These are phyloP conservation scores for Plecturocebus donacophilus DNA, from an alignment of 2,113 vertebrate genomes.

Conservation along the genomic window DNA sequence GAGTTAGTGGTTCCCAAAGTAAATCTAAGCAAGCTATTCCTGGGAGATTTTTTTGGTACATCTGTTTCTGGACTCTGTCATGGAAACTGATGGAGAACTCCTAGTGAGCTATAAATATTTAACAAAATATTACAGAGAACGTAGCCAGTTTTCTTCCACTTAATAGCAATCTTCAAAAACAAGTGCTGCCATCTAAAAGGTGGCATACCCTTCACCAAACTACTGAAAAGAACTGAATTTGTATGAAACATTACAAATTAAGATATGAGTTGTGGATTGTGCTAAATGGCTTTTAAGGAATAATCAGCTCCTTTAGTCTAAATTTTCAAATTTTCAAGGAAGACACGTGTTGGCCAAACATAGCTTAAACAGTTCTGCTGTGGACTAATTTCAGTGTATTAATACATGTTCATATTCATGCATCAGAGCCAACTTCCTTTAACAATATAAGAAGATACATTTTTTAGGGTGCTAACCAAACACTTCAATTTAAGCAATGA, in stretches of 20 bases:
- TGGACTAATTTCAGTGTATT: conserved; percentile 27
- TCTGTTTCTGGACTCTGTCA: conserved; percentile 34
- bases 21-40: conserved; percentile 47
- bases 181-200: conserved; percentile 73
- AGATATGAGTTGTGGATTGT: conserved; percentile 51
- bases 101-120: conserved; percentile 75
- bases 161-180: conserved; percentile 71
- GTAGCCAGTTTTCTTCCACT: conserved; percentile 42
- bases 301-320: conserved; percentile 74
- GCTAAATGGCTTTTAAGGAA: conserved; percentile 61
- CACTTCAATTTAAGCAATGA: conserved; percentile 61
- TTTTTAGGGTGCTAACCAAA: conserved; percentile 46
- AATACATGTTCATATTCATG: conserved; percentile 67
- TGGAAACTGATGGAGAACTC: conserved; percentile 68
- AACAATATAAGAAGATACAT: conserved; percentile 72
- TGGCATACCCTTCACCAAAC: conserved; percentile 26
- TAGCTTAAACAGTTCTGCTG: conserved; percentile 67
- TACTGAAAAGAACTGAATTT: conserved; percentile 61
- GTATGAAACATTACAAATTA: conserved; percentile 42
- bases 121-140: conserved; percentile 67
- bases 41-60: conserved; percentile 55
- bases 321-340: conserved; percentile 77
- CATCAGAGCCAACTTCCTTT: conserved; percentile 75
- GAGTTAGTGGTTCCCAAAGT: conserved; percentile 55
- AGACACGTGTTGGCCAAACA: conserved; percentile 74